Evolutionary conservation across 2,888 invertebrate genomes (phyloP).

Genomic region (Labia minor): DNA sequence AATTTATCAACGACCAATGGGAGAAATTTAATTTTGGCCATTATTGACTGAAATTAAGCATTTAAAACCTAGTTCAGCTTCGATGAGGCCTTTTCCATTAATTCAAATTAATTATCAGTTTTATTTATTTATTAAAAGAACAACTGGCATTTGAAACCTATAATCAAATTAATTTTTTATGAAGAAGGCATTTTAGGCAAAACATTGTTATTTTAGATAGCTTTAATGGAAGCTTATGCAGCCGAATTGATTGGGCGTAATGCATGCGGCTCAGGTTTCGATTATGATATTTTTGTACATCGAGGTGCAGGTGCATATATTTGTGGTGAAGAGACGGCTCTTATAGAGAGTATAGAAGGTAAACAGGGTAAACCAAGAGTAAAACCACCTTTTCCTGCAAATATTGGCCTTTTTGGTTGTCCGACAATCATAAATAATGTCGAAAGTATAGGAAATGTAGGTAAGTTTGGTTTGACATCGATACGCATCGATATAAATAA

Average conservation of each 20-base stretch:
- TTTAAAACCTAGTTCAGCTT: conserved; percentile 33
- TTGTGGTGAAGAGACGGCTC: conserved; percentile 54
- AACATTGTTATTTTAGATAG: conserved; percentile 16
- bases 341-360: conserved; percentile 53
- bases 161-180: no score
- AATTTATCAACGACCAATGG: conserved; percentile 29
- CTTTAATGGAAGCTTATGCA: conserved; percentile 37
- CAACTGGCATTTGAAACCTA: no score
- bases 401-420: conserved; percentile 51
- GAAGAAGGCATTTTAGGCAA: no score
- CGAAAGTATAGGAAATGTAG: conserved; percentile 56
- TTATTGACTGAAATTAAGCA: conserved; percentile 35
- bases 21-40: conserved; percentile 37
- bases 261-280: conserved; percentile 49
- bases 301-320: conserved; percentile 55
- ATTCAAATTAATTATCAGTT: no score
- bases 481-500: neutral
- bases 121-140: no score
- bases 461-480: conserved; percentile 30
- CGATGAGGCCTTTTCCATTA: conserved; percentile 38
- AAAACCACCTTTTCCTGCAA: conserved; percentile 56
- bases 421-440: conserved; percentile 54
- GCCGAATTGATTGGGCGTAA: conserved; percentile 48
- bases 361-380: conserved; percentile 48
- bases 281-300: conserved; percentile 51